These are phyloP conservation scores for Heterodera filipjevi DNA, from an alignment of 2,888 invertebrate genomes.

Conservation along the genomic window DNA sequence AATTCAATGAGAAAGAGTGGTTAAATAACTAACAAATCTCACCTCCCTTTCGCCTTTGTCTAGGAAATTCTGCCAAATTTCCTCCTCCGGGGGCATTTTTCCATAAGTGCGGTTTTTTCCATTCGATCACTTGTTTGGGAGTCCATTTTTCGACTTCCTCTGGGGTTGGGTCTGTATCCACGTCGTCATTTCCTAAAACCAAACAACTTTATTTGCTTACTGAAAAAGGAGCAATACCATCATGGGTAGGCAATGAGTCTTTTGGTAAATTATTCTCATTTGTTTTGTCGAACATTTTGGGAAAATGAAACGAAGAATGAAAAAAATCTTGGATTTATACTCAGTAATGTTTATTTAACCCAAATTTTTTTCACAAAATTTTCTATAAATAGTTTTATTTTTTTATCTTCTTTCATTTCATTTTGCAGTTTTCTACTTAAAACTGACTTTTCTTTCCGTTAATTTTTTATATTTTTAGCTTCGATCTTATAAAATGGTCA, in stretches of 20 bases:
- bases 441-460: not conserved
- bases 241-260: too few species aligned
- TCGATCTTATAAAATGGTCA: not conserved
- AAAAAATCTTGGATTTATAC: not conserved
- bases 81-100: not conserved
- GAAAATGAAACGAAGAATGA: not conserved
- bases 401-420: not conserved
- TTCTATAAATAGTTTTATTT: not conserved
- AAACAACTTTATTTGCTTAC: not conserved
- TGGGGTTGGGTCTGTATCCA: not conserved
- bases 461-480: not conserved
- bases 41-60: not conserved
- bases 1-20: too few species aligned
- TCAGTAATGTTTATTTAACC: not conserved
- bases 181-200: not conserved
- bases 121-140: not conserved
- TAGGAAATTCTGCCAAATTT: not conserved
- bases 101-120: not conserved
- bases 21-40: too few species aligned
- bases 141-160: not conserved
- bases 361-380: not conserved
- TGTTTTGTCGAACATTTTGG: not conserved
- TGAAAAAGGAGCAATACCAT: not conserved
- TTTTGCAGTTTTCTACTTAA: not conserved
- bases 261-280: too few species aligned